Percentiles rank a stretch among this genome's conserved stretches.
Conservation (phyloP, 1,140 invertebrate genomes). For the Aphidius ervi region DNA sequence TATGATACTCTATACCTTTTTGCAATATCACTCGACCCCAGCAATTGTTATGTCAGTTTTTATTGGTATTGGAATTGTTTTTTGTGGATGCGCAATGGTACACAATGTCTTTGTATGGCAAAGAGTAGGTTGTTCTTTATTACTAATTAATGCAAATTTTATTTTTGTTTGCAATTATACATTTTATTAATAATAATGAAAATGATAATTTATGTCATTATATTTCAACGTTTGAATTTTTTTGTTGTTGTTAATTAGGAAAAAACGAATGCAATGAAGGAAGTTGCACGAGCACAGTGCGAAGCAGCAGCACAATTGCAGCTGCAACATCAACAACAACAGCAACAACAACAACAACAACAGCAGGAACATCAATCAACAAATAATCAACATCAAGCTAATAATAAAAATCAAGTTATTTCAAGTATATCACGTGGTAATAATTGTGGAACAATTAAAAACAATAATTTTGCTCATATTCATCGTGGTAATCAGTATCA, state of each 20-base stretch:
- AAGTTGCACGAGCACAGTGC: conserved; percentile 51
- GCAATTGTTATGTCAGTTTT: conserved; percentile 85
- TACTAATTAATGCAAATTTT: conserved; percentile 7
- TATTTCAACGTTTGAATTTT: not conserved
- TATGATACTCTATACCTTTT: conserved; percentile 87
- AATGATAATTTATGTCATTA: not conserved
- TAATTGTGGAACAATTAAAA: conserved; percentile 22
- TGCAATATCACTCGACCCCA: conserved; percentile 86
- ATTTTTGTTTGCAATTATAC: not conserved
- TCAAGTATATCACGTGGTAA: conserved; percentile 22
- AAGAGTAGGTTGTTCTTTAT: conserved; percentile 61
- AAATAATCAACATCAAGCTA: conserved; percentile 22
- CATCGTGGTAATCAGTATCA: conserved; percentile 22
- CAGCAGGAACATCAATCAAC: not conserved
- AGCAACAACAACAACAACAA: conserved; percentile 32
- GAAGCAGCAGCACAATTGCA: conserved; percentile 44
- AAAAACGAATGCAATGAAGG: conserved; percentile 57
- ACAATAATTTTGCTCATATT: conserved; percentile 23
- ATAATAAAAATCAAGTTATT: conserved; percentile 5
- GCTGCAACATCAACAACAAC: conserved; percentile 39
- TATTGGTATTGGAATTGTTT: conserved; percentile 83
- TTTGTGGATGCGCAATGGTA: conserved; percentile 88
- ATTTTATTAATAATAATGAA: not conserved
- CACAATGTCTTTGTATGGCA: conserved; percentile 94
- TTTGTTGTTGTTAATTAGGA: conserved; percentile 40